Conservation (phyloP, 2,113 vertebrate genomes). For the Ophiodon elongatus region DNA sequence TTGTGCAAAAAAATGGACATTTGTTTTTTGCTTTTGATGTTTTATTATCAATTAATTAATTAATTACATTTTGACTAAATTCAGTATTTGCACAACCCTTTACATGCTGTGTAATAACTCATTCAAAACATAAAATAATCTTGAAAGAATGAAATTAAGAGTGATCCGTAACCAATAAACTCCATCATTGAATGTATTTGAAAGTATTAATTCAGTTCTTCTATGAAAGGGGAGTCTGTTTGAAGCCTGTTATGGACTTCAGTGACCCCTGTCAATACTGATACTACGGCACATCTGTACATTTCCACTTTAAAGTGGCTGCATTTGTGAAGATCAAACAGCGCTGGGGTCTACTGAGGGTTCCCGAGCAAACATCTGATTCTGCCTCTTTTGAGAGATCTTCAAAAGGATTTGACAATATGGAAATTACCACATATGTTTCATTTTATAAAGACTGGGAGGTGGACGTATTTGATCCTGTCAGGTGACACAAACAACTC, state of each 20-base stretch:
- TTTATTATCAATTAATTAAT: not conserved
- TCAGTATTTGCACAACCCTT: not conserved
- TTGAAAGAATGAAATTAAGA: not conserved
- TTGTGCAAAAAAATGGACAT: not conserved
- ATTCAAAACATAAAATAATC: not conserved
- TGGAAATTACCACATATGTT: slow-evolving; percentile 72
- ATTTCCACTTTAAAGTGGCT: slow-evolving; percentile 79
- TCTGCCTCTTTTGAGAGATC: slow-evolving; percentile 44
- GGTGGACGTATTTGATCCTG: slow-evolving; percentile 61
- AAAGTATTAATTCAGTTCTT: not conserved
- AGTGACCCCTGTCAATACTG: slow-evolving; percentile 40
- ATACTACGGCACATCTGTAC: slow-evolving; percentile 61
- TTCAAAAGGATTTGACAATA: slow-evolving; percentile 73
- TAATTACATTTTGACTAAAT: not conserved
- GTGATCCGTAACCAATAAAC: not conserved
- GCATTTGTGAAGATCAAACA: slow-evolving; percentile 71
- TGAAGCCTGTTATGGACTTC: slow-evolving; percentile 41
- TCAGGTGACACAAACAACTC: slow-evolving; percentile 31
- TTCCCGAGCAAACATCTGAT: slow-evolving; percentile 58
- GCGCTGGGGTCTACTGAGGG: slow-evolving; percentile 54
- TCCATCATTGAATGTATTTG: not conserved
- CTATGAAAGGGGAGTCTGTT: slow-evolving; percentile 39
- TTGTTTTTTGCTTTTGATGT: not conserved
- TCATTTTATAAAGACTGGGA: slow-evolving; percentile 56
- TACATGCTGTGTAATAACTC: not conserved